phyloP scores from a whole-genome alignment of 2,797 vertebrate genomes.

The Syndactyla subalaris region DNA sequence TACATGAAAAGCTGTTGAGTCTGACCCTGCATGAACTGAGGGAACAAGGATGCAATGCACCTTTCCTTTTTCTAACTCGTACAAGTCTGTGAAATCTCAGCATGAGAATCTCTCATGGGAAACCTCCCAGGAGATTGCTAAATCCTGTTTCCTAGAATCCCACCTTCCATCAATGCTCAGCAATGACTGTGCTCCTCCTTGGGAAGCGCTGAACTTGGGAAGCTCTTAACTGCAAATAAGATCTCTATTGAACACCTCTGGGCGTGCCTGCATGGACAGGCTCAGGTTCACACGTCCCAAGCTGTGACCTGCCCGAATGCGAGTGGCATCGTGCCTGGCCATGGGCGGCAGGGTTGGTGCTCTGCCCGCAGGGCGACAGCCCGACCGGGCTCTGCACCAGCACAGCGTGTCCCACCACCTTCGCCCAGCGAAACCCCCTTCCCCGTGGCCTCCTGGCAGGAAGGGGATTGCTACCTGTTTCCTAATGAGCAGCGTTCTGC shows the following conservation, averaged over 20 bases:
- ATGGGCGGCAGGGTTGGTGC: background rate
- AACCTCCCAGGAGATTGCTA: background rate
- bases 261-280: background rate
- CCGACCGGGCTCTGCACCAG: too few relatives aligned
- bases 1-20: background rate
- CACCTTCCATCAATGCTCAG: background rate
- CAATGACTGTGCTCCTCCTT: background rate
- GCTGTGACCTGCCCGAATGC: background rate
- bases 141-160: background rate
- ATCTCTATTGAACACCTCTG: background rate
- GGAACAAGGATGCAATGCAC: background rate
- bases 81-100: background rate
- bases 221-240: background rate
- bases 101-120: too few relatives aligned
- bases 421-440: rapidly evolving
- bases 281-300: background rate
- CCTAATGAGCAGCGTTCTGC: background rate
- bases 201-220: background rate
- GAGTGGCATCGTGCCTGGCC: too few relatives aligned
- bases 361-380: too few relatives aligned
- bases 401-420: background rate
- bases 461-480: background rate
- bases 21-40: background rate
- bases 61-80: background rate
- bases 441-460: background rate